phyloP scores from a whole-genome alignment of 2,113 vertebrate species.

The Madoqua kirkii region DNA sequence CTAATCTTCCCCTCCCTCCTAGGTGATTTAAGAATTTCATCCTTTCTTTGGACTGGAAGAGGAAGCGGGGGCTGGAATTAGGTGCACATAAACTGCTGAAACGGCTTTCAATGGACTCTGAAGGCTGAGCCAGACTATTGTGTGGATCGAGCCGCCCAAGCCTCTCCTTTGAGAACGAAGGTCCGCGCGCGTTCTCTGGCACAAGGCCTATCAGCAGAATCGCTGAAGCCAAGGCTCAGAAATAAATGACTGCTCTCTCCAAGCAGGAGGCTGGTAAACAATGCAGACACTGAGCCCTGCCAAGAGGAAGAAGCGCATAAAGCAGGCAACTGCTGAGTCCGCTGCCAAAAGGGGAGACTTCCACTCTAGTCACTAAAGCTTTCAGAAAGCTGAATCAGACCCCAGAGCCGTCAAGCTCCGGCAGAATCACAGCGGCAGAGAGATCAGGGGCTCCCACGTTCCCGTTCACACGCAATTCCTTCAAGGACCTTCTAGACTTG shows the following conservation, averaged over 20 bases:
- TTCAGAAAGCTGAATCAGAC: not conserved
- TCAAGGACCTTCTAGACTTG: not conserved
- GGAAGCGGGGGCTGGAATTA: slow-evolving; percentile 21
- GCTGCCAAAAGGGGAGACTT: not conserved
- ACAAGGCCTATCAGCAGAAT: slow-evolving; percentile 31
- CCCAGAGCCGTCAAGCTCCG: not conserved
- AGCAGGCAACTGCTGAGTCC: not conserved
- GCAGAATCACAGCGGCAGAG: not conserved
- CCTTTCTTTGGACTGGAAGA: slow-evolving; percentile 1
- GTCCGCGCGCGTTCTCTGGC: not conserved
- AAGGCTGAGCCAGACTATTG: not conserved
- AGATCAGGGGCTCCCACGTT: not conserved
- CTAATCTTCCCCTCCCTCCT: not conserved
- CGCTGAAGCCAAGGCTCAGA: not conserved
- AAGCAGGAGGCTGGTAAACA: slow-evolving; percentile 27
- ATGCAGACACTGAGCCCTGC: not conserved
- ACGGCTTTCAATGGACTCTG: not conserved
- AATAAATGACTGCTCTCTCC: slow-evolving; percentile 61
- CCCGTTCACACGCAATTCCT: not conserved
- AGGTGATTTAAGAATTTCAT: slow-evolving; percentile 15
- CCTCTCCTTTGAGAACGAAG: not conserved
- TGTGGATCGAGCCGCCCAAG: not conserved
- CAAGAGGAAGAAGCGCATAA: slow-evolving; percentile 57
- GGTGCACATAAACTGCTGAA: slow-evolving; percentile 4
- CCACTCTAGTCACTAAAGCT: not conserved